Conservation (phyloP, 1,140 invertebrate genomes). For the Pygmarrhopalites habei region DNA sequence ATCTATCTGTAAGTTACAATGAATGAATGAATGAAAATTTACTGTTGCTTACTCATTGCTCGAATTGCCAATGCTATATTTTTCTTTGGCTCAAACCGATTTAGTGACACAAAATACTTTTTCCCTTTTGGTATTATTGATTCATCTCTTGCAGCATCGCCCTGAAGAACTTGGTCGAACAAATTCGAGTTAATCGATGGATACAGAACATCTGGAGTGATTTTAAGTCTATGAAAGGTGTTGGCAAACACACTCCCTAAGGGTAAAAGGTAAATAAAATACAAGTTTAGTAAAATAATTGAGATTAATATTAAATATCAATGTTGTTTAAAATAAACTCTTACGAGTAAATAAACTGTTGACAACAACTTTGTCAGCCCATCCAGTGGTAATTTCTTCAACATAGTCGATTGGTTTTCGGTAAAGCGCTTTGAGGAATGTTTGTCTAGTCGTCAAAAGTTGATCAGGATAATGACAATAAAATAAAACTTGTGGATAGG, state of each 20-base stretch:
- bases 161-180: conserved; percentile 56
- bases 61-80: conserved; percentile 76
- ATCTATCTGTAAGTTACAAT: no score
- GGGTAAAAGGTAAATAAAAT: conserved; percentile 25
- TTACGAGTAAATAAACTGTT: conserved; percentile 84
- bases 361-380: conserved; percentile 82
- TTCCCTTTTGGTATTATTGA: conserved; percentile 45
- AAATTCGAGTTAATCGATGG: conserved; percentile 80
- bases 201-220: conserved; percentile 76
- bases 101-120: conserved; percentile 83
- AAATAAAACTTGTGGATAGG: conserved; percentile 67
- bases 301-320: no score
- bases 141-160: conserved; percentile 30
- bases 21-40: no score
- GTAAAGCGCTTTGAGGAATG: conserved; percentile 69
- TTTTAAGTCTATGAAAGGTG: conserved; percentile 67
- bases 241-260: conserved; percentile 67
- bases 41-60: conserved; percentile 65
- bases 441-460: conserved; percentile 63
- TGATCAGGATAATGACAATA: conserved; percentile 99
- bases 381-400: conserved; percentile 79
- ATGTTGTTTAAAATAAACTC: no score
- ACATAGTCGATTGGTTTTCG: conserved; percentile 82
- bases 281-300: no score
- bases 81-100: conserved; percentile 97